Percentiles rank a stretch among this genome's conserved stretches.
phyloP scores from a whole-genome alignment of 1,140 invertebrate genomes.

The Argopecten irradians region DNA sequence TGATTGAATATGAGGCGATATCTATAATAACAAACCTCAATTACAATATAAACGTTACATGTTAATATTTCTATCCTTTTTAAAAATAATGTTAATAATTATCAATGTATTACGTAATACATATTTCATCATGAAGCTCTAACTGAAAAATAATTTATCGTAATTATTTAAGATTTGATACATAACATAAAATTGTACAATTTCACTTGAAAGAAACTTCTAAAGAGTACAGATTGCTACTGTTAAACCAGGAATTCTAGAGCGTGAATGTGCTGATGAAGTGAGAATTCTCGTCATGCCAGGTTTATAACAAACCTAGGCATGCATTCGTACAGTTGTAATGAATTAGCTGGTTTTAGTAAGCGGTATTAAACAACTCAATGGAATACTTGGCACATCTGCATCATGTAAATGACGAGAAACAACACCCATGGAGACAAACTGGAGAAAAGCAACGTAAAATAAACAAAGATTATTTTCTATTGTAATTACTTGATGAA shows the following conservation, averaged over 20 bases:
- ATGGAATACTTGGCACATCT: background rate
- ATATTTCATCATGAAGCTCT: too few species aligned
- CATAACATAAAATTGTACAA: too few species aligned
- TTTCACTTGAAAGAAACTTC: background rate
- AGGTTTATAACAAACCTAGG: background rate
- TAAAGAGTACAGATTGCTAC: background rate
- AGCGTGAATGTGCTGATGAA: background rate
- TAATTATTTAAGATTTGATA: too few species aligned
- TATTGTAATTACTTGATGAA: background rate
- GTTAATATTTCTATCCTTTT: too few species aligned
- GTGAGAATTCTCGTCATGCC: background rate
- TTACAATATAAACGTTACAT: too few species aligned
- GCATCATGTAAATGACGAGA: background rate
- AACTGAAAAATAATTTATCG: too few species aligned
- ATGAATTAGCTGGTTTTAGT: background rate
- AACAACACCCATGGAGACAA: background rate
- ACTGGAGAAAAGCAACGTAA: background rate
- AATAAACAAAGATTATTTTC: background rate
- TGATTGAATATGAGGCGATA: too few species aligned
- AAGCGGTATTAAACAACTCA: background rate
- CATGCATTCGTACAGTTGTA: background rate
- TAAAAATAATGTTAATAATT: too few species aligned
- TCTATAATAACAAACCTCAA: too few species aligned
- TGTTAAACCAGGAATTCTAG: background rate
- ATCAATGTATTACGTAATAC: too few species aligned